Conservation (phyloP, 2,113 vertebrate genomes). For the Chaetura pelagica region DNA sequence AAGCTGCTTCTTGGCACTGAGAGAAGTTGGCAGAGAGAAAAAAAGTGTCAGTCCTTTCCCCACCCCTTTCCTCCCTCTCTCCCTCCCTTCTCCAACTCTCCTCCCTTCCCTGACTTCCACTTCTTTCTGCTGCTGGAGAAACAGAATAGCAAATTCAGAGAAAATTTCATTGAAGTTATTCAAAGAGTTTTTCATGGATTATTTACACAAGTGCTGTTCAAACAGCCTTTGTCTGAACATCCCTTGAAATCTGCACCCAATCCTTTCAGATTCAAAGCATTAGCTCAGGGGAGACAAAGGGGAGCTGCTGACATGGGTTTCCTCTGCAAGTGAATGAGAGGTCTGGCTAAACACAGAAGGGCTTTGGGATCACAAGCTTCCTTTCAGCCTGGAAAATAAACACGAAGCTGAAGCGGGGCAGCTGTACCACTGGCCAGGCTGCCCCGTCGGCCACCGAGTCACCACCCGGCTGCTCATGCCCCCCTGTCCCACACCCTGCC, state of each 20-base stretch:
- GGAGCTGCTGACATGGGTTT: constrained; percentile 49
- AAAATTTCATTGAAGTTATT: constrained; percentile 62
- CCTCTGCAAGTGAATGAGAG: constrained; percentile 50
- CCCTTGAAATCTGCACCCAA: constrained; percentile 61
- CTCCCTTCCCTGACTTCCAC: constrained; percentile 47
- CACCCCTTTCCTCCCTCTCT: background rate
- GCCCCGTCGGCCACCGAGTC: background rate
- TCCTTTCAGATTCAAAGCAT: constrained; percentile 61
- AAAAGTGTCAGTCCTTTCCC: constrained; percentile 25
- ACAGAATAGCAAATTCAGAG: constrained; percentile 59
- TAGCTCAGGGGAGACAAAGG: constrained; percentile 46
- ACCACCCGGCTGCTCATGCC: background rate
- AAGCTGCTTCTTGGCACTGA: constrained; percentile 59
- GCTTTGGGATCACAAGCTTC: constrained; percentile 49
- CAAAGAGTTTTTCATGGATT: constrained; percentile 55
- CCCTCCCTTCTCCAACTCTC: background rate
- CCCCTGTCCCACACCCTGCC: background rate
- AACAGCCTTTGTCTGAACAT: constrained; percentile 56
- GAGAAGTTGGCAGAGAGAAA: constrained; percentile 67
- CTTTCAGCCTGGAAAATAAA: constrained; percentile 68
- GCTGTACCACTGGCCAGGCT: background rate
- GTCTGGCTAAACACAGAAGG: constrained; percentile 53
- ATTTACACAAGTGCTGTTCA: constrained; percentile 59
- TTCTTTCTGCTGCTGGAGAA: constrained; percentile 52
- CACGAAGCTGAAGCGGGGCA: constrained; percentile 26